Evolutionary conservation across 37 sponge, comb jelly and placozoan genomes (phyloP).

Genomic region (Cliona cf. orientalis): DNA sequence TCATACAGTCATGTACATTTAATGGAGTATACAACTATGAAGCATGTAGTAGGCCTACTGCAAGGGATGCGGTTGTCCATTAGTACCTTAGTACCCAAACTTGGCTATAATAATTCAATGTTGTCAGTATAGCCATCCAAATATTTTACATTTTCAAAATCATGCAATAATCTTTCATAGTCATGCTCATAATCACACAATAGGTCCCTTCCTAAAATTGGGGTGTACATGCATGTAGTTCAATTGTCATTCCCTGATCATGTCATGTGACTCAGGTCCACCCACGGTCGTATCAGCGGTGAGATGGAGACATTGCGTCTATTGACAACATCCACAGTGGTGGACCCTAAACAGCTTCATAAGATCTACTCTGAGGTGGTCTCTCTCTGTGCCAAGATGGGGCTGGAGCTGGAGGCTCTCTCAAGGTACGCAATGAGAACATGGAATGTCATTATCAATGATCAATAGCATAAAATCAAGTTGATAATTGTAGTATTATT

Average conservation of each 20-base stretch:
- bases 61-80: no score
- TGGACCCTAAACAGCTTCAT: conserved; percentile 16
- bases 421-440: conserved; percentile 34
- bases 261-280: conserved; percentile 3
- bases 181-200: no score
- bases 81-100: no score
- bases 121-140: no score
- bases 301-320: conserved; percentile 20
- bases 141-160: no score
- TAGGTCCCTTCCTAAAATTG: no score
- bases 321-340: background rate
- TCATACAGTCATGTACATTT: no score
- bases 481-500: background rate
- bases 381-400: conserved; percentile 16
- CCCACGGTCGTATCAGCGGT: conserved; percentile 4
- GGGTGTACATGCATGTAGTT: no score
- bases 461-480: background rate
- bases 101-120: no score
- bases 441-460: background rate
- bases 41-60: no score
- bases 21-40: no score
- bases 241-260: background rate
- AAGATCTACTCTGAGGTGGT: conserved; percentile 29
- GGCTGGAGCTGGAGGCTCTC: conserved; percentile 65
- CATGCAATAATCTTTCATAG: no score